Conservation (phyloP, 2,797 vertebrate species). For the Diplodus puntazzo region DNA sequence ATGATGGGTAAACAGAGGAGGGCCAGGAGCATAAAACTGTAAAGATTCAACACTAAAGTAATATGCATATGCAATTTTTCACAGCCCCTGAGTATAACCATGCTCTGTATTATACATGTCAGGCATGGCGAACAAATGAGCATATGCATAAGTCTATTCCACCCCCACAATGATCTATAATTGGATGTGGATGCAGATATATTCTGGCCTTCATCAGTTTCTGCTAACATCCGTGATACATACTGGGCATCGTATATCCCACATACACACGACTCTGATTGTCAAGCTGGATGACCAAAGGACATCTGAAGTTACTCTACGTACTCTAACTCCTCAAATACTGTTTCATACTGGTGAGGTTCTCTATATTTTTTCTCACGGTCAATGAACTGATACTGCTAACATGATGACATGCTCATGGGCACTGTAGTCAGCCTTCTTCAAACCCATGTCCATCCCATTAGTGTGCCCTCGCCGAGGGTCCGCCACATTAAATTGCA, state of each 20-base stretch:
- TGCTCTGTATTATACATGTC: slow-evolving; percentile 19
- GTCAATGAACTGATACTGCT: too few relatives aligned
- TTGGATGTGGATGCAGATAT: slow-evolving; percentile 30
- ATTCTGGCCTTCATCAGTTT: slow-evolving; percentile 12
- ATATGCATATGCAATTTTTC: slow-evolving; percentile 37
- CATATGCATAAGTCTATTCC: slow-evolving; percentile 37
- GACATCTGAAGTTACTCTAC: too few relatives aligned
- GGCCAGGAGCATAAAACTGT: slow-evolving; percentile 35
- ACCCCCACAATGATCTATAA: slow-evolving; percentile 24
- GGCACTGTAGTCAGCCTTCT: too few relatives aligned
- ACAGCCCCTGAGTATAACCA: slow-evolving; percentile 13
- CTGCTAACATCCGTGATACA: slow-evolving; percentile 2
- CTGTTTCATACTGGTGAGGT: too few relatives aligned
- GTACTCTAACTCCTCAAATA: too few relatives aligned
- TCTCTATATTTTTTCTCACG: too few relatives aligned
- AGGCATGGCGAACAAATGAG: slow-evolving; percentile 32
- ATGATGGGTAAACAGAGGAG: slow-evolving; percentile 62
- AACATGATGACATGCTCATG: too few relatives aligned
- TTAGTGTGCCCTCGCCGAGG: too few relatives aligned
- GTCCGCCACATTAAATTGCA: too few relatives aligned
- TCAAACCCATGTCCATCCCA: too few relatives aligned
- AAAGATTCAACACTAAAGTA: slow-evolving; percentile 41
- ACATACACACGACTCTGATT: too few relatives aligned
- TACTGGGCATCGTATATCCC: background rate
- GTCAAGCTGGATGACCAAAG: too few relatives aligned